Evolutionary conservation across 2,113 vertebrate species (phyloP), one percentile per base, ranked within the genome.

Genomic region (zebrafish (Danio rerio)): DNA sequence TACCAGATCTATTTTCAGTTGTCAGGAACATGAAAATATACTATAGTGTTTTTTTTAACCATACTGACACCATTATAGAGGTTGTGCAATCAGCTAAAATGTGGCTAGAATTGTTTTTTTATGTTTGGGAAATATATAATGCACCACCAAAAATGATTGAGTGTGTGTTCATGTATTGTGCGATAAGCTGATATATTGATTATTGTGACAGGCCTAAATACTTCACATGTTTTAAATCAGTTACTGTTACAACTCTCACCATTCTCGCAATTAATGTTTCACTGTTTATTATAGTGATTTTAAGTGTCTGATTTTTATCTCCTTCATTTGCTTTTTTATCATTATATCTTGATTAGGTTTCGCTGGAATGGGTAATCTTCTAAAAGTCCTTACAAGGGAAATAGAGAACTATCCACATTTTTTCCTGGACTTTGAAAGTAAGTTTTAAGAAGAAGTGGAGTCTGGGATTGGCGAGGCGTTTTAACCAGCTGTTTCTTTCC

Each of bases 401-500:
- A 99, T 99, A 95, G 98, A 99, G 95, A 99, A 99, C 96, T 99
- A 98, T 95, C 98, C 97, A 91, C 97, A 98, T 94, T 99, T 99
- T 96, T 99, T 99, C 95, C 96, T 99, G 97, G 98, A 99, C 95
- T 99, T 99, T 95, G 98, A 99, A 98, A 98, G 98, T 99, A 99
- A 99, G 98, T 99, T 81, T 90, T 88, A 87, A 89, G 84, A 45
- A 62, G 43, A 78, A 49, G 62, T 65, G 81, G 80, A 18, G 84
- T 80, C 53, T 78, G 50, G 75, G 86, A 45, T 50, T 83, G 75
- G 77, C 62, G 2, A 77, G 73, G 68, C 74, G 78, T 68, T 85
- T 49, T 86, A 74, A 80, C 87, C 84, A 84, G 74, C 70, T 62
- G 86, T 86, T 82, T 40, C 61, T 89, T 90, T 84, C 63, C 88